Evolutionary conservation across 1,140 invertebrate species (phyloP).

Genomic region (Conopomorpha cramerella): DNA sequence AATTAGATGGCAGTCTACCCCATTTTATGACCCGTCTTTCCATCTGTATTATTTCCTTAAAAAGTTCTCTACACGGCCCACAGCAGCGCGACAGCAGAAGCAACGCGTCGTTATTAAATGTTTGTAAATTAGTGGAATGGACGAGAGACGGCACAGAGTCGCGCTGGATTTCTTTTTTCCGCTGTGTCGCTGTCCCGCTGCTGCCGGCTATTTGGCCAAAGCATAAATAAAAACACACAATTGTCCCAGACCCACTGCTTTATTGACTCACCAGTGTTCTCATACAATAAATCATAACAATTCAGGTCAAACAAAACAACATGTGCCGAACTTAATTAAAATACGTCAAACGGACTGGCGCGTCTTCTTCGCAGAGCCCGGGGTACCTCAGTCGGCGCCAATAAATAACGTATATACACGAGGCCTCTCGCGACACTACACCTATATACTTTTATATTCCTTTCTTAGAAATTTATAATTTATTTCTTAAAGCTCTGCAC

Average conservation of each 20-base stretch:
- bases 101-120: no score
- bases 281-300: slow-evolving; percentile 60
- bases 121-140: no score
- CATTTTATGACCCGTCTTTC: no score
- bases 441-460: slow-evolving; percentile 41
- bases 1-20: no score
- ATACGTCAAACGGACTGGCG: slow-evolving; percentile 42
- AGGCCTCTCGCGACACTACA: slow-evolving; percentile 32
- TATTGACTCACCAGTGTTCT: slow-evolving; percentile 56
- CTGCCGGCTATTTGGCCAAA: no score
- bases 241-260: slow-evolving; percentile 54
- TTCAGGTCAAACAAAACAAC: slow-evolving; percentile 59
- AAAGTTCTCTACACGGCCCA: no score
- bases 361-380: slow-evolving; percentile 14
- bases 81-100: no score
- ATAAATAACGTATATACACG: slow-evolving; percentile 57
- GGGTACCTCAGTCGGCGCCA: slow-evolving; percentile 15
- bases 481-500: slow-evolving; percentile 44
- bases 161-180: no score
- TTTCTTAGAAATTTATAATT: slow-evolving; percentile 50
- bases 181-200: no score
- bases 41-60: no score
- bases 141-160: no score
- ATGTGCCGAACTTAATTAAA: slow-evolving; percentile 52
- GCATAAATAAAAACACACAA: slow-evolving; percentile 7